Evolutionary conservation across 2,113 vertebrate species (phyloP).

Genomic region (Tupaia tana): DNA sequence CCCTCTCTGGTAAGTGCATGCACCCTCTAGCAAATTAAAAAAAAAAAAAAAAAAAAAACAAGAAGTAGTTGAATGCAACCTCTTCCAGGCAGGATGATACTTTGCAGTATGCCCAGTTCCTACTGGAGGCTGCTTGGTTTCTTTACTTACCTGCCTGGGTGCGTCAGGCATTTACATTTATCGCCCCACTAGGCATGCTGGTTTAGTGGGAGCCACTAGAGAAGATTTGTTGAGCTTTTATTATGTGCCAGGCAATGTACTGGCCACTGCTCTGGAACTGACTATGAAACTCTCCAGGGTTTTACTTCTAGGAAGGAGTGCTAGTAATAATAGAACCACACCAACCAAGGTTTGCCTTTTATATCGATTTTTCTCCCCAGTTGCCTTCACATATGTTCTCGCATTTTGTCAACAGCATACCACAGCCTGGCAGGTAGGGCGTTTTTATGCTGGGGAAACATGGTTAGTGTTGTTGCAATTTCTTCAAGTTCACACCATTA

Average conservation of each 20-base stretch:
- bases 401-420: not conserved
- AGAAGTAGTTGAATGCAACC: not conserved
- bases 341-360: not conserved
- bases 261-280: not conserved
- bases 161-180: not conserved
- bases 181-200: not conserved
- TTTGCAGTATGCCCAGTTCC: not conserved
- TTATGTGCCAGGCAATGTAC: not conserved
- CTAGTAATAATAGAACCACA: not conserved
- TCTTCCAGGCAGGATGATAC: not conserved
- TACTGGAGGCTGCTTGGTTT: not conserved
- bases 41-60: no score
- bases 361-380: not conserved
- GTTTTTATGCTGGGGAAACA: not conserved
- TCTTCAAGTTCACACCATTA: not conserved
- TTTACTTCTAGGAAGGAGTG: not conserved
- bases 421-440: not conserved
- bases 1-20: no score
- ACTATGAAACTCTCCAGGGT: not conserved
- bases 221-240: not conserved
- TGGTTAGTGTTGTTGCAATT: not conserved
- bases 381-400: not conserved
- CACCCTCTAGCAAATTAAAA: no score
- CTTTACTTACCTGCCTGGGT: not conserved
- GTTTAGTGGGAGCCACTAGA: not conserved